Base-by-base conservation (phyloP, 2,113 vertebrate species). In the Megaptera novaeangliae region DNA sequence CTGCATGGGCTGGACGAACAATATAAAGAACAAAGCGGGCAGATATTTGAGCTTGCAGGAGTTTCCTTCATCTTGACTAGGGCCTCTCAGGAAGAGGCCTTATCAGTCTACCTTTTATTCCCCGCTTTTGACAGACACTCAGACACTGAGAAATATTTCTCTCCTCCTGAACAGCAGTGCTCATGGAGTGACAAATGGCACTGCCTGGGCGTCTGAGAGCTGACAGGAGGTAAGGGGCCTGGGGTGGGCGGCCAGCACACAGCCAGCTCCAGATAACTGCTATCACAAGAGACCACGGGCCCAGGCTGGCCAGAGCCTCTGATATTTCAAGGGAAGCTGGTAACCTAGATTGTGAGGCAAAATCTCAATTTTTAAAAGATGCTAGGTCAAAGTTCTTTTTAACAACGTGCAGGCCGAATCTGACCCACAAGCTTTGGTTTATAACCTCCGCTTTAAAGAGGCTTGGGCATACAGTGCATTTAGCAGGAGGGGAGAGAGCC, bases 291-390 rank as follows among this genome's bases (percentile, higher is more conserved):
- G 8, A 27, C 15, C 17, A 27, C 25, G n/a, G 80, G 80, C 36
- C 57, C 55, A 44, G 57, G 44, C 46, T 66, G 34, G 14, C 29
- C 29, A 29, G 49, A 83, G 14, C 59, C 71, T 57, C 78, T 41
- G 36, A 29, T 20, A 84, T 44, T 61, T 64, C 69, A 88, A 46
- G 66, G 15, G 34, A 88, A 74, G 71, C n/a, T 29, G 13, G 59
- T 64, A 64, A 61, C 27, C 44, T 61, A 63, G 66, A 34, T 59
- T 75, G 31, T 80, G 41, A 71, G 31, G 31, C 55, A 20, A 92
- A 94, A 80, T 75, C 69, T 95, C 75, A 61, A 55, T 12, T 82
- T 23, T 7, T 36, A 49, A 55, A 87, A 88, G 29, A 75, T 31
- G 18, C 44, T 85, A 68, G 12, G 34, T 85, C 31, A 69, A 85